Evolutionary conservation across 2,797 vertebrate genomes (phyloP).

Genomic region (Buceros bicornis): DNA sequence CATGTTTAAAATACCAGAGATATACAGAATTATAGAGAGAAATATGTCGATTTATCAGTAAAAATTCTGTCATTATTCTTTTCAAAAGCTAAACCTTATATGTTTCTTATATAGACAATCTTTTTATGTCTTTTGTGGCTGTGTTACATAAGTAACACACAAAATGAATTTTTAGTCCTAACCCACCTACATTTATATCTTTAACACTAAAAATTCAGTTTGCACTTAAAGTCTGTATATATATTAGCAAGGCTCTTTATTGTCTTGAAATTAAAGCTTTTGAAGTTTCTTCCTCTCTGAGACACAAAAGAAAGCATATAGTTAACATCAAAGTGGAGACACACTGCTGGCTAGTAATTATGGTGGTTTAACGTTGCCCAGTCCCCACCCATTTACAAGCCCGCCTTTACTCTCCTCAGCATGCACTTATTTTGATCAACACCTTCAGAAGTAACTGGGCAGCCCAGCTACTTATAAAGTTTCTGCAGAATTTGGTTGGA

Average conservation of each 20-base stretch:
- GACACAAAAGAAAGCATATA: conserved; percentile 70
- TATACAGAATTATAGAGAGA: not conserved
- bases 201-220: conserved; percentile 44
- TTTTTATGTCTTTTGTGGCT: not conserved
- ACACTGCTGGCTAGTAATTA: conserved; percentile 78
- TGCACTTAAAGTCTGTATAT: conserved; percentile 53
- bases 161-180: not conserved
- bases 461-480: conserved; percentile 57
- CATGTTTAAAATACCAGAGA: not conserved
- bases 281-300: conserved; percentile 81
- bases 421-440: conserved; percentile 76
- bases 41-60: not conserved
- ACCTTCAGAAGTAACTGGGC: conserved; percentile 61
- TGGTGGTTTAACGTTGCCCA: conserved; percentile 64
- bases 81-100: not conserved
- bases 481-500: not conserved
- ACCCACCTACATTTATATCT: not conserved
- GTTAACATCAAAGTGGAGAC: conserved; percentile 81
- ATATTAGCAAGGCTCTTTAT: conserved; percentile 73
- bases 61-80: not conserved
- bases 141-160: not conserved
- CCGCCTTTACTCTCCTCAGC: conserved; percentile 57
- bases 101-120: not conserved
- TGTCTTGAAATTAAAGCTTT: conserved; percentile 82
- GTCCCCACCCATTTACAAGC: conserved; percentile 71